These are phyloP conservation scores for Odontamblyopus lacepedii DNA, from an alignment of 2,797 vertebrate genomes.

Conservation along the genomic window DNA sequence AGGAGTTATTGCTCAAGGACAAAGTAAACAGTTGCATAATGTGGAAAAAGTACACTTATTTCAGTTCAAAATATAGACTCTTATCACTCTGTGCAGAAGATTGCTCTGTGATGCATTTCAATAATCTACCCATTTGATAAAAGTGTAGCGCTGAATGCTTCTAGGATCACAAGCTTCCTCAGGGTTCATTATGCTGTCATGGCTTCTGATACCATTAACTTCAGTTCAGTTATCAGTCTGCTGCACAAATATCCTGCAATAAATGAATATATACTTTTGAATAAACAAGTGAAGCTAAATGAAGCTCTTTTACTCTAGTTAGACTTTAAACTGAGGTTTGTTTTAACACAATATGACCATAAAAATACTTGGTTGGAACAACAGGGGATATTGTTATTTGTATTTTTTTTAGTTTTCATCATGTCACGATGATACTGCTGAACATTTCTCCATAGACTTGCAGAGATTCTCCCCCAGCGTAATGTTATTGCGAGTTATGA, in stretches of 20 bases:
- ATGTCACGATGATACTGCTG: no score
- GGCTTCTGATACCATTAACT: not conserved
- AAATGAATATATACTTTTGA: not conserved
- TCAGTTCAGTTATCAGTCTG: not conserved
- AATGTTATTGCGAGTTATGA: conserved; percentile 2
- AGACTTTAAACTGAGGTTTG: no score
- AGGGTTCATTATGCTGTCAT: not conserved
- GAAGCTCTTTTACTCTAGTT: no score
- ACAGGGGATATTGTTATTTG: no score
- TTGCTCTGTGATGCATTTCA: not conserved
- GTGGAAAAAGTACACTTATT: not conserved
- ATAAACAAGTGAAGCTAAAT: not conserved
- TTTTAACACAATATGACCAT: no score
- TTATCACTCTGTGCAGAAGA: not conserved
- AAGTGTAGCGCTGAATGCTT: not conserved
- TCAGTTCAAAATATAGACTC: not conserved
- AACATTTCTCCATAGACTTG: no score
- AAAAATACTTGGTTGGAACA: no score
- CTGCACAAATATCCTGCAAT: not conserved
- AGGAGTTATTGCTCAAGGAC: conserved; percentile 6
- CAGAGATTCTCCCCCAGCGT: no score
- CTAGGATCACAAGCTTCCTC: not conserved
- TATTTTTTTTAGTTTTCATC: no score
- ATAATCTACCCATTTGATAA: not conserved
- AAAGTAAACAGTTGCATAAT: not conserved